Base-by-base conservation (phyloP, 2,113 vertebrate species). In the Urocitellus parryii region DNA sequence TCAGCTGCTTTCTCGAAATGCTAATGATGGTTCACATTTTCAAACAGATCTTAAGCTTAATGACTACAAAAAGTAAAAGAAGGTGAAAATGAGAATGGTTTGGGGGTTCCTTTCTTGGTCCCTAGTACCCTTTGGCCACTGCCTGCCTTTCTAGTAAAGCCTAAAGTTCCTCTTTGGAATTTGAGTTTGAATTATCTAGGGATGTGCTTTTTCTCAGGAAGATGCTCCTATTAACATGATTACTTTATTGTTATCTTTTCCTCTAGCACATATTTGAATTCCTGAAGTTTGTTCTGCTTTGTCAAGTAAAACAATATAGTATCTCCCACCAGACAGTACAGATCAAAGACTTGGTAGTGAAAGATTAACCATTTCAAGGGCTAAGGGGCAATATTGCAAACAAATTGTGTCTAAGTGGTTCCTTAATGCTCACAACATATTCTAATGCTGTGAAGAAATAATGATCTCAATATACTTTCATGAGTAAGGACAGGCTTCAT, bases 261-360 rank as follows among this genome's bases (percentile, higher is more conserved):
- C 22, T 92, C 32, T n/a, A 61, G 78, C 48, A 39, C 84, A 56
- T 12, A 85, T 27, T 53, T 91, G 16, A 95, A 70, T 79, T 80
- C 51, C n/a, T 11, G 42, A 96, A 94, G 39, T 58, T 91, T 72
- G 48, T 73, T 90, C 39, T 86, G 78, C 61, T 77, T 82, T 91
- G 73, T 82, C 88, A 72, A 86, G 24, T 61, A 48, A 78, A 96
- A 88, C 24, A 37, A 77, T 32, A 65, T 34, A 34, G 70, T 17
- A 24, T 3, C 42, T 11, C 14, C 13, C 48, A 80, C 37, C 20
- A 77, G 6, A 17, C 48, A 89, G 34, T 24, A 86, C 63, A 78
- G 14, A 80, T 58, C n/a, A 95, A 82, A 84, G 61, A 27, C 61
- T 63, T 70, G 61, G 14, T 25, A 63, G 79, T 58, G 78, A 68